Base-by-base conservation (phyloP, 2,797 vertebrate genomes). In the Spinibarbus caldwelli region DNA sequence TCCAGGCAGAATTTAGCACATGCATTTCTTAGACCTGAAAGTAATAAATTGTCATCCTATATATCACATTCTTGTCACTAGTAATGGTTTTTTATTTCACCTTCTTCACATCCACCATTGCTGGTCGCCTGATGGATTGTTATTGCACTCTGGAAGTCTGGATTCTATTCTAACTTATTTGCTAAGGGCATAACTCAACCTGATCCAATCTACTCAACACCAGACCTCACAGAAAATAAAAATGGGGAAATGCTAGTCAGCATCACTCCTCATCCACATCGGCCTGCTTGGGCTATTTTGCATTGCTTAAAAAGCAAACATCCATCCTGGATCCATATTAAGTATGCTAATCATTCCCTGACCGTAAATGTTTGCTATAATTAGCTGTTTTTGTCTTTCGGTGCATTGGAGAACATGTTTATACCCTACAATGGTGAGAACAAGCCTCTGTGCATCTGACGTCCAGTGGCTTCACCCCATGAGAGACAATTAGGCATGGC, bases 101-200 rank as follows among this genome's bases (percentile, higher is more conserved):
- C 57, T 75, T 83, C 43, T 75, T 83, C 41, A 76, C 71, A 59
- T 52, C 34, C 45, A 57, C 45, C 78, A 54, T 68, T 64, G 38
- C 84, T 76, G 78, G 78, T 54, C 26, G 23, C 23, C 62, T 86
- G 78, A 81, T 67, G 19, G 72, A 86, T 81, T 80, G 54, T 64
- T 80, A 85, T 80, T 85, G 84, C 54, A 64, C 41, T 80, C 77
- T 52, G 15, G 67, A 80, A 47, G 70, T 80, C 57, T 83, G 81
- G 71, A 75, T 76, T 83, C 59, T 64, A 23, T 85, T 80, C 23
- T 54, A 80, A 80, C 78, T 80, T 80, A 64, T 75, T 80, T 71
- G 66, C 68, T n/a, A 45, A 17, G 38, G 66, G 41, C 64, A 59
- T 70, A 85, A 85, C 68, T 72, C 84, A 85, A 64, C 45, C 54